Evolutionary conservation across 2,797 vertebrate species (phyloP).

Genomic region (Rhabdophis nuchalis): DNA sequence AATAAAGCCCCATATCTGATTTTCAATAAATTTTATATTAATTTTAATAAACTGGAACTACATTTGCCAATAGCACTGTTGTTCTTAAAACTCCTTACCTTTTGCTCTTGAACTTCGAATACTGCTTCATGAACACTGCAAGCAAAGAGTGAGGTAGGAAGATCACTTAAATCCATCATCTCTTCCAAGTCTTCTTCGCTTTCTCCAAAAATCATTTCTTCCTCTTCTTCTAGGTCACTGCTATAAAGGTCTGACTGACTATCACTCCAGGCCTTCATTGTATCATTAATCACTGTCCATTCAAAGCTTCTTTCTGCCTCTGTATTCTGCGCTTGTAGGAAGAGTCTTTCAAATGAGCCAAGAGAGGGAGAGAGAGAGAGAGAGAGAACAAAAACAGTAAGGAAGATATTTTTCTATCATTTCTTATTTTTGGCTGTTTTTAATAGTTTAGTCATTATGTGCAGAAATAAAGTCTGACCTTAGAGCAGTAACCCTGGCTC

Average conservation of each 20-base stretch:
- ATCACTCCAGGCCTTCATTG: constrained; percentile 82
- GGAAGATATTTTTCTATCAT: not conserved
- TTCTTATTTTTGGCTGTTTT: not conserved
- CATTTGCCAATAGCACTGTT: not conserved
- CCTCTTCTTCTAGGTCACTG: constrained; percentile 89
- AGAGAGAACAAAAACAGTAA: not conserved
- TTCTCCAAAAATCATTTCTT: constrained; percentile 86
- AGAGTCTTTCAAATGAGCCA: constrained; percentile 25
- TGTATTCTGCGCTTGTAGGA: constrained; percentile 29
- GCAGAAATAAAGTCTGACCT: constrained; percentile 6
- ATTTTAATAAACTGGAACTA: not conserved
- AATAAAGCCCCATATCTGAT: not conserved
- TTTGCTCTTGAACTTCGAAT: constrained; percentile 82
- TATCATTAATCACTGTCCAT: constrained; percentile 78
- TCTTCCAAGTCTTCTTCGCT: constrained; percentile 82
- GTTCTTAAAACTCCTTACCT: constrained; percentile 68
- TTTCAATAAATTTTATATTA: not conserved
- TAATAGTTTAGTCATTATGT: not conserved
- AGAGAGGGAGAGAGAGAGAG: not conserved
- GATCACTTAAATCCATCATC: constrained; percentile 93
- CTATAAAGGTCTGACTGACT: constrained; percentile 84
- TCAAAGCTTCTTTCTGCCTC: not conserved
- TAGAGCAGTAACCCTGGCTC: not conserved
- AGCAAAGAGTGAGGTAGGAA: constrained; percentile 89
- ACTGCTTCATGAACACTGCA: constrained; percentile 86